Conservation (phyloP, 2,888 invertebrate genomes). For the Resseliella maxima region DNA sequence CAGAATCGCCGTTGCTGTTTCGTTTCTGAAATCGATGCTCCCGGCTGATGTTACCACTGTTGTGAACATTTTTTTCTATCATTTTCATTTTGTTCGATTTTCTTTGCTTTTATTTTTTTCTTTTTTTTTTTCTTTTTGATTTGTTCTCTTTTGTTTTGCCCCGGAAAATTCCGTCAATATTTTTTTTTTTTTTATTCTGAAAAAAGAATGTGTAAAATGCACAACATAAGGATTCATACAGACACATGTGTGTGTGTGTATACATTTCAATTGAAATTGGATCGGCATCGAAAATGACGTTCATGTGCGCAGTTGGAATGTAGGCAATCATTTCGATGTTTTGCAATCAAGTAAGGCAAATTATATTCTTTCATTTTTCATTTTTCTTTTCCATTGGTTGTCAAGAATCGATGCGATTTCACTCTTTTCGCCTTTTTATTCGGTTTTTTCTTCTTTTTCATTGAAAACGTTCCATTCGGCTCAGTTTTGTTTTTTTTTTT, state of each 20-base stretch:
- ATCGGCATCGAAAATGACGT: background rate
- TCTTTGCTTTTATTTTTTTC: background rate
- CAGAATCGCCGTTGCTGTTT: background rate
- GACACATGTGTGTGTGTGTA: background rate
- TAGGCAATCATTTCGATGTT: conserved; percentile 38
- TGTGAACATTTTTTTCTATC: background rate
- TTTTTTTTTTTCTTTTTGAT: background rate
- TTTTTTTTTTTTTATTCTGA: background rate
- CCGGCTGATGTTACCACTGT: conserved; percentile 21
- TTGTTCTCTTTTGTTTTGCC: conserved; percentile 32
- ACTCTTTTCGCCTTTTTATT: background rate
- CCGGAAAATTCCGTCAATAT: conserved; percentile 13
- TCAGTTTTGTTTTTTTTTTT: too few species aligned
- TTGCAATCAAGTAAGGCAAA: conserved; percentile 29
- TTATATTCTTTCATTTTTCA: conserved; percentile 43
- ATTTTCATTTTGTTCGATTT: background rate
- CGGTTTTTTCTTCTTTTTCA: background rate
- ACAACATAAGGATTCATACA: conserved; percentile 34
- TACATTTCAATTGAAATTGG: conserved; percentile 38
- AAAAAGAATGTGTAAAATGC: background rate
- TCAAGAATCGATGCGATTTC: conserved; percentile 1
- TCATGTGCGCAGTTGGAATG: background rate
- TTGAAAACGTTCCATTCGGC: too few species aligned
- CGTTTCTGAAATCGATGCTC: background rate
- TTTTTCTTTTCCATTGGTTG: background rate